Conservation (phyloP, 2,797 vertebrate genomes). For the Sebastes ruberrimus region DNA sequence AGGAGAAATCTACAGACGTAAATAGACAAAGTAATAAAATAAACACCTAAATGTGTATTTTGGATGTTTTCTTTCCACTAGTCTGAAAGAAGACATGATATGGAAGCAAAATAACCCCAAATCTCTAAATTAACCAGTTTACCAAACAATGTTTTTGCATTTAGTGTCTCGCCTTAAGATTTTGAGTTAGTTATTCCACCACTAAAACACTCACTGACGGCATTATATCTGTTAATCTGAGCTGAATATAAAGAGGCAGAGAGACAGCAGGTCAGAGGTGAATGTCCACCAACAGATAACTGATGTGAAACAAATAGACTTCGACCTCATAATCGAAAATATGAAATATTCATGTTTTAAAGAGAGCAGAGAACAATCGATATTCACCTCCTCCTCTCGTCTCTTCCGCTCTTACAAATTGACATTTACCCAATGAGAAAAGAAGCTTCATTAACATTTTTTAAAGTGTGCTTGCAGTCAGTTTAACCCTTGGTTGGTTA, state of each 20-base stretch:
- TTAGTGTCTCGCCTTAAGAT: background rate
- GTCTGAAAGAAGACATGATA: too few relatives aligned
- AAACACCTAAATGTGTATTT: too few relatives aligned
- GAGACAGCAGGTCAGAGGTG: background rate
- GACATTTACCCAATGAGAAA: background rate
- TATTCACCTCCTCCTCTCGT: background rate
- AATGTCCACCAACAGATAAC: background rate
- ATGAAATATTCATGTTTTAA: background rate
- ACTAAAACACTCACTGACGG: background rate
- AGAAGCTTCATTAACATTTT: background rate
- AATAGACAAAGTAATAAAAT: too few relatives aligned
- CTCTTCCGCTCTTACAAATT: background rate
- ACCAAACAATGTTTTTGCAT: background rate
- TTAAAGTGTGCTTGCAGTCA: background rate
- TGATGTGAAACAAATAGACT: background rate
- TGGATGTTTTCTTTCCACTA: too few relatives aligned
- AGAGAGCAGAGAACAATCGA: background rate
- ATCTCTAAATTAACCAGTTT: background rate
- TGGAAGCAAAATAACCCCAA: accelerated
- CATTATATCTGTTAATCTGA: background rate
- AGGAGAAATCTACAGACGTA: too few relatives aligned
- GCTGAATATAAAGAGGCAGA: background rate
- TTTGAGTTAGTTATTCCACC: background rate
- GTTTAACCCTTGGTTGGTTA: background rate
- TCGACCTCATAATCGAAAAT: background rate